Evolutionary conservation across 2,113 vertebrate genomes (phyloP).

Genomic region (Amphilophus citrinellus): DNA sequence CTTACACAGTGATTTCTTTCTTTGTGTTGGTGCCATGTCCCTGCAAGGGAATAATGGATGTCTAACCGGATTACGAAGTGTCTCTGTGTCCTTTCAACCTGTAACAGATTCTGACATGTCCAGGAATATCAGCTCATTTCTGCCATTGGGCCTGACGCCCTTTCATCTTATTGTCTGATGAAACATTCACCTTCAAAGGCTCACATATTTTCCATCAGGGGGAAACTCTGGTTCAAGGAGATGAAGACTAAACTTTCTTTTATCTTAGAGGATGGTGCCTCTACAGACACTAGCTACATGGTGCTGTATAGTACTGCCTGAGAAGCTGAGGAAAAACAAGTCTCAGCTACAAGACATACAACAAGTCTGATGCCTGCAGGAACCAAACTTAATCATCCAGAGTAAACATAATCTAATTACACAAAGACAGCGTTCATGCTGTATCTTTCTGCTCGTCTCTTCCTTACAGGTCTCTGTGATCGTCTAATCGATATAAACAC

Average conservation of each 20-base stretch:
- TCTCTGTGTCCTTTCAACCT: constrained; percentile 59
- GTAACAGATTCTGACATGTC: constrained; percentile 52
- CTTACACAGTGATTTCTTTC: constrained; percentile 3
- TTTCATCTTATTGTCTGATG: constrained; percentile 68
- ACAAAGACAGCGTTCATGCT: constrained; percentile 33
- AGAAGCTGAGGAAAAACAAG: constrained; percentile 7
- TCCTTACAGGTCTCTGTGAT: constrained; percentile 36
- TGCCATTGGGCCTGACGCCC: constrained; percentile 29
- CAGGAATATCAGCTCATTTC: constrained; percentile 48
- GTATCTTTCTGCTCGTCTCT: constrained; percentile 56
- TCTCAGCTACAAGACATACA: constrained; percentile 26
- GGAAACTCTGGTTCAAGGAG: constrained; percentile 41
- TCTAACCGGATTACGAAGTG: constrained; percentile 60
- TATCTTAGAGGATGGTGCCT: constrained; percentile 9
- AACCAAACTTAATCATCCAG: constrained; percentile 42
- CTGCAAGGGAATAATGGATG: constrained; percentile 53
- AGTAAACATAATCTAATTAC: constrained; percentile 59
- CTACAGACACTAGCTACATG: background rate
- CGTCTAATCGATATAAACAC: background rate
- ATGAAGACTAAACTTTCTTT: constrained; percentile 40
- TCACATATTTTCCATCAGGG: constrained; percentile 38
- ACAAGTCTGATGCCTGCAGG: constrained; percentile 41
- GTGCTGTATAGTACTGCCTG: background rate
- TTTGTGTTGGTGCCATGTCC: constrained; percentile 18
- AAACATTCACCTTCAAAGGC: constrained; percentile 68